Evolutionary conservation across 2,113 vertebrate genomes (phyloP).

Genomic region (Anas platyrhynchos): DNA sequence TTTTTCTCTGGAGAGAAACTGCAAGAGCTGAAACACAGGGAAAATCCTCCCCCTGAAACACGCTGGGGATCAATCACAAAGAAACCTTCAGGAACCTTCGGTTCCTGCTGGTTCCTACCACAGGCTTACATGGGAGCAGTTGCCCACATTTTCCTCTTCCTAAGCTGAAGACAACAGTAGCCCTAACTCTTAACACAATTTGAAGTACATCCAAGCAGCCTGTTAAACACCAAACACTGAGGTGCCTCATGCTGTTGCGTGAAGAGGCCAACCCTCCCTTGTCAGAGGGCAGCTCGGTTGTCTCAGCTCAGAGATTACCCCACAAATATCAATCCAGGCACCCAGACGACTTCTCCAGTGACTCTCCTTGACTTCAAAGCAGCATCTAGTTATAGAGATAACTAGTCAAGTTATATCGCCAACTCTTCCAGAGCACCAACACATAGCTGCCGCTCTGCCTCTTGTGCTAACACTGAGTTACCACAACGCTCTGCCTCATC

Average conservation of each 20-base stretch:
- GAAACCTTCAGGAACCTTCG: background rate
- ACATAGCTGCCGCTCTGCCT: background rate
- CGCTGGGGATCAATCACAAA: background rate
- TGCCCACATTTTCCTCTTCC: background rate
- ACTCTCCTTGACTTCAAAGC: background rate
- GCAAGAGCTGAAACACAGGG: background rate
- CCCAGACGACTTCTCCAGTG: background rate
- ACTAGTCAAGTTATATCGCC: background rate
- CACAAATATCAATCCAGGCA: background rate
- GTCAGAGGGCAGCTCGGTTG: background rate
- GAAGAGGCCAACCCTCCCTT: background rate
- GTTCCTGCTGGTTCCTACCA: background rate
- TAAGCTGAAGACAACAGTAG: background rate
- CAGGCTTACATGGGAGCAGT: background rate
- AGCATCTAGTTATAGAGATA: background rate
- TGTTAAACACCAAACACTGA: background rate
- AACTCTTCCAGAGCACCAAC: background rate
- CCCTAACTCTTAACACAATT: background rate
- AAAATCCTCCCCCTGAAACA: conserved; percentile 14
- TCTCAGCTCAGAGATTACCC: background rate
- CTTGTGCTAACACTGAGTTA: background rate
- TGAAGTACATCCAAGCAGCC: background rate
- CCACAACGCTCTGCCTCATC: background rate
- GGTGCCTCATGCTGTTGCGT: background rate
- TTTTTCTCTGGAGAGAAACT: background rate